Conservation (phyloP, 2,797 vertebrate species). For the Anomalospiza imberbis region DNA sequence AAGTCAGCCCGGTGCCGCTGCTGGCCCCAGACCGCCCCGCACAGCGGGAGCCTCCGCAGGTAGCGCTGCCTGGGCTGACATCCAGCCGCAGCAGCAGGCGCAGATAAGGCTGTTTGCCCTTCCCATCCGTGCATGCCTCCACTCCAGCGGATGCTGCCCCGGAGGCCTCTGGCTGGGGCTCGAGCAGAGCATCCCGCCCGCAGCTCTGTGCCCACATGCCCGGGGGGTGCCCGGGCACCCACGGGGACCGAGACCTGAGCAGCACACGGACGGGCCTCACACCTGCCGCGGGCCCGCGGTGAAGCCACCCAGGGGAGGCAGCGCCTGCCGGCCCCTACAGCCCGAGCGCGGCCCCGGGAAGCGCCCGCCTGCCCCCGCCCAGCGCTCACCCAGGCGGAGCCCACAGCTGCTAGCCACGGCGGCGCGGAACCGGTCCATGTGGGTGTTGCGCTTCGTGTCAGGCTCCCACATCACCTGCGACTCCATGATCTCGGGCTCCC, state of each 20-base stretch:
- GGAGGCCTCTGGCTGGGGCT: background rate
- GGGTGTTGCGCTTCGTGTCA: conserved; percentile 89
- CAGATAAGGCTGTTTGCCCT: background rate
- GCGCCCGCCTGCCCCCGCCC: background rate
- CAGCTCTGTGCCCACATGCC: accelerated
- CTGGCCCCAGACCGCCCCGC: accelerated
- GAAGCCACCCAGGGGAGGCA: accelerated
- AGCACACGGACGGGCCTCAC: accelerated
- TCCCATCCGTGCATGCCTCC: accelerated
- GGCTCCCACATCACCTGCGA: conserved; percentile 92
- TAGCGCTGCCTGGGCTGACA: background rate
- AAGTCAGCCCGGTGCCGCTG: accelerated
- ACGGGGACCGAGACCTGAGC: accelerated
- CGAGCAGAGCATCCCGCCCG: background rate
- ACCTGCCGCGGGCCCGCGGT: no score
- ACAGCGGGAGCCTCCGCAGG: background rate
- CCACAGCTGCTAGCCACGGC: conserved; percentile 83
- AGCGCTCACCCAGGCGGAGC: conserved; percentile 85
- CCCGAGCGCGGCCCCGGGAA: background rate
- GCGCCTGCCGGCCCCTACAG: background rate
- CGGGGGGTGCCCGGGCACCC: no score
- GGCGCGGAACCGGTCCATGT: conserved; percentile 88
- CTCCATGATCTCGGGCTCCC: conserved; percentile 86
- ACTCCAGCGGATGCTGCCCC: background rate
- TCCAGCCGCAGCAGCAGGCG: background rate